Evolutionary conservation across 2,888 invertebrate species (phyloP), one percentile per base, ranked within the genome.

Genomic region (Pandemis heparana): DNA sequence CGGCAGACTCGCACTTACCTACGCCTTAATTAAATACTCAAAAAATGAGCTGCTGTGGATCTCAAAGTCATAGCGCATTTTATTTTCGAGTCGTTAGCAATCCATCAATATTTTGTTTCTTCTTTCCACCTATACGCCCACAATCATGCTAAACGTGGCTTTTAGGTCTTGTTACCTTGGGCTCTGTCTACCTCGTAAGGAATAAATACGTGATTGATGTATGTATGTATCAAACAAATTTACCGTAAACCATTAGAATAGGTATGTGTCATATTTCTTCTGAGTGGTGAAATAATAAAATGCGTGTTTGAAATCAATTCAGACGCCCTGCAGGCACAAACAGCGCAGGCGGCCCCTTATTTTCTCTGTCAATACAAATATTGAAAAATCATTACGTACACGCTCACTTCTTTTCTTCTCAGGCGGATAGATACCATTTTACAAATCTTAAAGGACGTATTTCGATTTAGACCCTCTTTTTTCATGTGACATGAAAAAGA

Each of bases 361-460:
- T 86, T 86, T 85, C 81, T 83, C 80, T 83, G 85, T 85, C 85
- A 87, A 88, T 85, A 88, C 84, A 87, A 88, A 87, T 86, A 87
- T 86, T 87, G 85, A 86, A 87, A 89, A 88, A 86, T 87, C 85
- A 87, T 89, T 88, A 87, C 83, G 82, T 81, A 12, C 56, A 79
- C 82, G 82, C 83, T 84, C 82, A 83, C 81, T 82, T 85, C 81
- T 82, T 86, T 86, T 87, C 82, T 83, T 85, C 85, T 83, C 83
- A 83, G 83, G 82, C 83, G 84, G 84, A 84, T 82, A 81, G 84
- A 84, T 82, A 81, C 82, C 82, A 80, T 78, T 84, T 84, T 77
- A 84, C 82, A 84, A 83, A 81, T 81, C 80, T 79, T 83, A 83
- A 84, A 83, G 83, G 86, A 86, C 86, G 85, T 84, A 85, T 85